Conservation (phyloP, 2,113 vertebrate species). For the Silurus asotus region DNA sequence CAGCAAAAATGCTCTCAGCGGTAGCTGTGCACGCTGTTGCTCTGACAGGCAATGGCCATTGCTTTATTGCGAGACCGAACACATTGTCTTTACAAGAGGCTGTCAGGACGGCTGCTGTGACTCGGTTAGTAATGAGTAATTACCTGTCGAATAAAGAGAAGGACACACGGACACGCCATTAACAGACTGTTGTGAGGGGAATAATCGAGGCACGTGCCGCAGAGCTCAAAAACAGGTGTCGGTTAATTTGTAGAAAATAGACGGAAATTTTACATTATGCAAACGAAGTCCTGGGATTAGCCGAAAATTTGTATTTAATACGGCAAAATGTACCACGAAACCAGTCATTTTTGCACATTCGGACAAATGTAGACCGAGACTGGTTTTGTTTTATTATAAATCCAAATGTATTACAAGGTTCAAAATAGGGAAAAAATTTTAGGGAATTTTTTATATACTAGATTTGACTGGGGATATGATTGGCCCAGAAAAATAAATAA, state of each 20-base stretch:
- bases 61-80: constrained; percentile 6
- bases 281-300: neutral
- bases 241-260: constrained; percentile 12
- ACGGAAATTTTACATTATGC: neutral
- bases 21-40: neutral
- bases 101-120: constrained; percentile 37
- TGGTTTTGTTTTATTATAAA: neutral
- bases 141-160: constrained; percentile 44
- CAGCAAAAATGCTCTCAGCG: neutral
- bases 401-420: neutral
- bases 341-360: neutral
- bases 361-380: neutral
- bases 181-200: constrained; percentile 31
- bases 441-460: too few relatives aligned
- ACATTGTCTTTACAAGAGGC: constrained; percentile 11
- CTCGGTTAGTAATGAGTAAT: constrained; percentile 35
- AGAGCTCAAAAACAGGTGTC: constrained; percentile 13
- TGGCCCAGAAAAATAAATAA: too few relatives aligned
- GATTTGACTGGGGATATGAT: neutral
- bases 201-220: constrained; percentile 7
- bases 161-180: constrained; percentile 41
- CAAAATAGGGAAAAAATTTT: neutral
- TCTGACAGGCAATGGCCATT: neutral
- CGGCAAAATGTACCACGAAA: neutral
- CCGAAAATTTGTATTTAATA: neutral